Conservation (phyloP, 1,140 invertebrate species). For the Radopholus similis region DNA sequence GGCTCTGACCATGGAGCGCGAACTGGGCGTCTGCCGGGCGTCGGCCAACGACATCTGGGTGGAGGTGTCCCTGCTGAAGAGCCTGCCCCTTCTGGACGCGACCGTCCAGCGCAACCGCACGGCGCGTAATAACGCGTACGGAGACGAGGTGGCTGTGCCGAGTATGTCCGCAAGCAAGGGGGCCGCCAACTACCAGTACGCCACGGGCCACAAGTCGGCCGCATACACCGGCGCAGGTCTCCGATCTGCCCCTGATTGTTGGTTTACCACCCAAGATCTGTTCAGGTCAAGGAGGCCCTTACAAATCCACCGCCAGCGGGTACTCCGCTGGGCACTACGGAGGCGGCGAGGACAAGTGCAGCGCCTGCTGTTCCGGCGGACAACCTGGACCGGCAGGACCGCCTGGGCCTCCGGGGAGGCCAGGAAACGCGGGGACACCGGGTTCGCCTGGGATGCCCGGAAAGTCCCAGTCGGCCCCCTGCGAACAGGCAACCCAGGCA, state of each 20-base stretch:
- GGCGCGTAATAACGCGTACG: conserved; percentile 43
- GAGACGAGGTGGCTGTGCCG: too few relatives aligned
- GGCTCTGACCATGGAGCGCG: conserved; percentile 49
- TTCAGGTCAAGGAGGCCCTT: too few relatives aligned
- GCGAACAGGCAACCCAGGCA: conserved; percentile 11
- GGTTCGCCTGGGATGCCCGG: conserved; percentile 17
- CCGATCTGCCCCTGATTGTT: too few relatives aligned
- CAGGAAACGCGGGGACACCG: conserved; percentile 51
- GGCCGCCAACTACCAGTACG: too few relatives aligned
- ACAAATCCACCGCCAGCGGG: too few relatives aligned
- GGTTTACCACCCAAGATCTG: too few relatives aligned
- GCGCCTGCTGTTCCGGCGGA: conserved; percentile 45
- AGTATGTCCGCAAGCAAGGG: too few relatives aligned
- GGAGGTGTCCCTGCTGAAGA: conserved; percentile 53
- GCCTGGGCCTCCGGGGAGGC: conserved; percentile 39
- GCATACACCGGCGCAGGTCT: too few relatives aligned
- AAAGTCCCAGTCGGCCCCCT: conserved; percentile 8
- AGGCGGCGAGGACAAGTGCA: conserved; percentile 27
- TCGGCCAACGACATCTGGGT: conserved; percentile 57
- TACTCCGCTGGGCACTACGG: conserved; percentile 51
- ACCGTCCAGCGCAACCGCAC: too few relatives aligned
- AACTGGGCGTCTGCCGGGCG: conserved; percentile 52
- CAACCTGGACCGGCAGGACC: conserved; percentile 37
- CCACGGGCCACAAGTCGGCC: too few relatives aligned
- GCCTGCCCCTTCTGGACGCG: conserved; percentile 40